These are phyloP conservation scores for Molossus alvarezi DNA, from an alignment of 2,797 vertebrate species.

Conservation along the genomic window DNA sequence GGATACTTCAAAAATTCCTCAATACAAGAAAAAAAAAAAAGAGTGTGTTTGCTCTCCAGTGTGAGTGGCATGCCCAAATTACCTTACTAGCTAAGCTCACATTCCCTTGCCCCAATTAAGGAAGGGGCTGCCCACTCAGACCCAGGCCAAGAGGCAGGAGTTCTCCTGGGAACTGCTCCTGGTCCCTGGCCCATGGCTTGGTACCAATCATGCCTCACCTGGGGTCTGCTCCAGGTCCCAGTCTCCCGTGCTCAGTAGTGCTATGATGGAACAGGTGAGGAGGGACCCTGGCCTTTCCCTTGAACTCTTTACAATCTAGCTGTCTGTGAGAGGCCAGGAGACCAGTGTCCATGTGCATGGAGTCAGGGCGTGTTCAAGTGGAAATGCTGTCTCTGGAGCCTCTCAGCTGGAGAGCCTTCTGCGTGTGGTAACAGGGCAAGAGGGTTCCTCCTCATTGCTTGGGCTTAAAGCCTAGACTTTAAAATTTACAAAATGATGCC, in stretches of 20 bases:
- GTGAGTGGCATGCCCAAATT: not conserved
- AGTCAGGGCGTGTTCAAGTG: not conserved
- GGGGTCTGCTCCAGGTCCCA: no score
- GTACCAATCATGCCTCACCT: not conserved
- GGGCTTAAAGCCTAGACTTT: not conserved
- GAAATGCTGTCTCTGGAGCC: not conserved
- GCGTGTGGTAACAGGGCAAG: not conserved
- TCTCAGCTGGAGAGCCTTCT: not conserved
- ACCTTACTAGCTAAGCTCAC: not conserved
- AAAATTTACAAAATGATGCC: constrained; percentile 15
- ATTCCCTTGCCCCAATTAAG: not conserved
- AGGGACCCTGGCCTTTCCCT: not conserved
- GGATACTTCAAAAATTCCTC: not conserved
- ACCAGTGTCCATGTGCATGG: not conserved
- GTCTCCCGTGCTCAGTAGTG: not conserved
- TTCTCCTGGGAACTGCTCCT: not conserved
- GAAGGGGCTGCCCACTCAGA: not conserved
- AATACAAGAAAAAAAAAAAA: not conserved
- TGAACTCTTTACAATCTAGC: not conserved
- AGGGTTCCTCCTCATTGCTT: not conserved
- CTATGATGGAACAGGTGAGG: not conserved
- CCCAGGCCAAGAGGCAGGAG: not conserved
- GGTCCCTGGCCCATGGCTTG: not conserved
- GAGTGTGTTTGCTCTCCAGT: not conserved
- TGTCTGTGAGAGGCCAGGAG: not conserved